Percentiles rank a stretch among this genome's conserved stretches.
These are phyloP conservation scores for Callinectes sapidus DNA, from an alignment of 2,888 invertebrate species.

Conservation along the genomic window DNA sequence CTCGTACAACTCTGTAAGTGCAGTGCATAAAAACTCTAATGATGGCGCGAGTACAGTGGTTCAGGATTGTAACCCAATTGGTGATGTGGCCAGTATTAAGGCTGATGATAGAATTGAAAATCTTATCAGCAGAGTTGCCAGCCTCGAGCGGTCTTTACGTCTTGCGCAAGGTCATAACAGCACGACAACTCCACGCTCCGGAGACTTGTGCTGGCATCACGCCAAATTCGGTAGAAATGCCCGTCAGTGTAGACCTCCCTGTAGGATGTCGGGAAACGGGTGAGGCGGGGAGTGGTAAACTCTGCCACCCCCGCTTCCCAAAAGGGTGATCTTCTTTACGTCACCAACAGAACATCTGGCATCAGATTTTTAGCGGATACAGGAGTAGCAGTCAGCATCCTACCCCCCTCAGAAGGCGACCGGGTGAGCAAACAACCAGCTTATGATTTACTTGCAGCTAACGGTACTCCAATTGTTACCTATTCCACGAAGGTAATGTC, in stretches of 20 bases:
- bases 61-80: too few relatives aligned
- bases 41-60: too few relatives aligned
- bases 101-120: too few relatives aligned
- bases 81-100: too few relatives aligned
- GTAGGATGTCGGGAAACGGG: neutral
- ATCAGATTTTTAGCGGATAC: neutral
- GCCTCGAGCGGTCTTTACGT: too few relatives aligned
- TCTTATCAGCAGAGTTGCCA: too few relatives aligned
- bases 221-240: neutral
- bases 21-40: too few relatives aligned
- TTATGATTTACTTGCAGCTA: neutral
- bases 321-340: neutral
- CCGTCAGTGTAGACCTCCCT: neutral
- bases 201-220: neutral
- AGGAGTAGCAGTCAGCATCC: neutral
- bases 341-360: neutral
- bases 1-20: too few relatives aligned
- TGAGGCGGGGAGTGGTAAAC: slow-evolving; percentile 52
- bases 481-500: neutral
- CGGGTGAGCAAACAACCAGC: neutral
- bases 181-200: neutral
- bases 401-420: neutral
- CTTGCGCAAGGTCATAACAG: neutral
- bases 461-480: neutral
- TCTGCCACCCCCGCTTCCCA: neutral